Evolutionary conservation across 1,140 invertebrate genomes (phyloP).

Genomic region (Lasaia peninsularis): DNA sequence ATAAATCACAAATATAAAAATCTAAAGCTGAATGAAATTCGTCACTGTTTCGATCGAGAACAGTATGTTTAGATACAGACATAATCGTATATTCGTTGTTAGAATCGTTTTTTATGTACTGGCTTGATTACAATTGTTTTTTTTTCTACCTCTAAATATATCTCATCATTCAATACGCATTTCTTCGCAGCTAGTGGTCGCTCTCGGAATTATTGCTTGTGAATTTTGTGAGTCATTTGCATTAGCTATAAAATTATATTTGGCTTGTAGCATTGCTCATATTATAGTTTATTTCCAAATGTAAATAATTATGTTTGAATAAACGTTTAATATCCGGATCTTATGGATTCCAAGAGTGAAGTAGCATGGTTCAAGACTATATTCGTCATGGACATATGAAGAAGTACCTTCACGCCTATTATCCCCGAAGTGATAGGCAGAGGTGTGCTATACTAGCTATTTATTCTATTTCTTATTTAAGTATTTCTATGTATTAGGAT

Average conservation of each 20-base stretch:
- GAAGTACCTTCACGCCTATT: no score
- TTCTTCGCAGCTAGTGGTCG: slow-evolving; percentile 26
- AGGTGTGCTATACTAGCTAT: no score
- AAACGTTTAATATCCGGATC: slow-evolving; percentile 4
- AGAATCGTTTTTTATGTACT: neutral
- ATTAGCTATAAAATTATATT: slow-evolving; percentile 40
- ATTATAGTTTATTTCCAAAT: slow-evolving; percentile 9
- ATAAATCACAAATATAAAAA: no score
- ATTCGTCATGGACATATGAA: neutral
- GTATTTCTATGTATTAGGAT: no score
- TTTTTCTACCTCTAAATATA: slow-evolving; percentile 24
- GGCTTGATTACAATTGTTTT: slow-evolving; percentile 18
- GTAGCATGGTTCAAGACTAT: neutral
- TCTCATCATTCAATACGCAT: slow-evolving; percentile 21
- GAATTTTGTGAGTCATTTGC: slow-evolving; percentile 35
- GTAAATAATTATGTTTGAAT: slow-evolving; percentile 8
- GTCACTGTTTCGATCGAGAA: slow-evolving; percentile 3
- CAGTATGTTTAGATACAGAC: neutral
- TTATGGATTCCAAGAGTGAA: neutral
- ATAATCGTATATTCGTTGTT: slow-evolving; percentile 3
- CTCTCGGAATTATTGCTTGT: slow-evolving; percentile 36
- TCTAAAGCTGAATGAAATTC: neutral
- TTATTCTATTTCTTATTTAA: no score
- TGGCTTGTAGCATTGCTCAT: slow-evolving; percentile 10
- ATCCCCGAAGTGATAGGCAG: no score